Evolutionary conservation across 2,113 vertebrate genomes (phyloP).

Genomic region (rabbit (Oryctolagus cuniculus)): DNA sequence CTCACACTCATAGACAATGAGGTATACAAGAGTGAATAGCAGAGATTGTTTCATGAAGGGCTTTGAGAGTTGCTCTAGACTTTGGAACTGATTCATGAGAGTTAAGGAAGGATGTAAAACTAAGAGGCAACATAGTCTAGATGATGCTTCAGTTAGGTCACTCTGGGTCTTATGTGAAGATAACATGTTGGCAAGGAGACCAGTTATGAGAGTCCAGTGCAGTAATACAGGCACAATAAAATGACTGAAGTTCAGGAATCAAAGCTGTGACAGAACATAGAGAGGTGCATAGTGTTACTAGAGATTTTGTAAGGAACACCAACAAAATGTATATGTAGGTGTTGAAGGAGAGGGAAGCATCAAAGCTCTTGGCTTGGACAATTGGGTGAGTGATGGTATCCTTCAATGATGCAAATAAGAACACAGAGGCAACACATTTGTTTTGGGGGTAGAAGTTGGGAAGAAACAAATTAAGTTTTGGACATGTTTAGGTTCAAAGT

Average conservation of each 20-base stretch:
- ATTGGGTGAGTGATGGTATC: neutral
- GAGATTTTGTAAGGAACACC: neutral
- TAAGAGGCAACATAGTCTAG: conserved; percentile 10
- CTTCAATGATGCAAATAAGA: conserved; percentile 18
- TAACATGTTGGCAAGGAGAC: neutral
- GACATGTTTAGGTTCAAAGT: conserved; percentile 47
- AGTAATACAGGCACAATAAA: conserved; percentile 27
- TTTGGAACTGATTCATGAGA: conserved; percentile 2
- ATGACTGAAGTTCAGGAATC: conserved; percentile 32
- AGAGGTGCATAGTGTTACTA: neutral
- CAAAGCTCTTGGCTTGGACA: conserved; percentile 27
- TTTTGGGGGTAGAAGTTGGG: neutral
- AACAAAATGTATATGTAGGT: neutral
- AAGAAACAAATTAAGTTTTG: neutral
- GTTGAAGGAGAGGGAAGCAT: neutral
- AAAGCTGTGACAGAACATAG: conserved; percentile 51
- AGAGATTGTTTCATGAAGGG: neutral
- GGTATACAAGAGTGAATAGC: neutral
- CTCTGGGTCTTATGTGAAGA: conserved; percentile 24
- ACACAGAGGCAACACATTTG: conserved; percentile 49
- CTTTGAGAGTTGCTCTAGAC: conserved; percentile 24
- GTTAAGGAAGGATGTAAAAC: conserved; percentile 32
- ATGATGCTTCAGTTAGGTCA: conserved; percentile 22
- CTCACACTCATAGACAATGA: conserved; percentile 35
- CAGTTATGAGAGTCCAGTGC: neutral